Base-by-base conservation (phyloP, 1,140 invertebrate species). In the Heliconius hewitsoni region DNA sequence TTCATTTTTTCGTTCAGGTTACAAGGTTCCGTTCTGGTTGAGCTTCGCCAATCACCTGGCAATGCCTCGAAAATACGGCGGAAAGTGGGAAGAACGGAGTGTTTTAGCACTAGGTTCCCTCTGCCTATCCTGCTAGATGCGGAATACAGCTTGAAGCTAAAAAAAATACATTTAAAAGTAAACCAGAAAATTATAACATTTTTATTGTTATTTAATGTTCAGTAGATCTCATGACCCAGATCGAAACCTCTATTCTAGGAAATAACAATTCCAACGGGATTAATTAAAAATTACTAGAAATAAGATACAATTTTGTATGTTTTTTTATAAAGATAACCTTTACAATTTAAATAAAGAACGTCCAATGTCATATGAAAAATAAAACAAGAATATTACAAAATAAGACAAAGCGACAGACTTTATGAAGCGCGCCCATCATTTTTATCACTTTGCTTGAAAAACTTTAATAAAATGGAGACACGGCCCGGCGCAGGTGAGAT, bases 381-480 rank as follows among this genome's bases (percentile, higher is more conserved):
- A 76, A 80, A 76, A 76, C 46, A 80, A 70, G 76, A 80, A 76
- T 80, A 76, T 73, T 71, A 79, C 76, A 85, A 88, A 89, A 89
- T 87, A 88, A 90, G 87, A 89, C 86, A 90, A 89, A 88, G 82
- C 84, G 77, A 73, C 76, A 78, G 80, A 50, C 81, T 86, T 88
- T 86, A 90, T 86, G 79, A 86, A 87, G 82, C 82, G 83, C 83
- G 84, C 80, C 84, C 85, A 85, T 90, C 85, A 91, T 92, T 92
- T 92, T 92, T 92, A 92, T 91, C 88, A 90, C 87, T 91, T 92
- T 86, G 79, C 86, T 79, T 82, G 85, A 88, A 90, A 82, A 87
- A 91, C 87, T 91, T 92, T 92, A 92, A 92, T 92, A 93, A 93
- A 91, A 88, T 81, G 86, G 83, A 81, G 86, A 88, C 87, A 87